Percentiles rank a stretch among this genome's conserved stretches.
These are phyloP conservation scores for Cryptomyrus ogoouensis DNA, from an alignment of 2,113 vertebrate species.

Conservation along the genomic window DNA sequence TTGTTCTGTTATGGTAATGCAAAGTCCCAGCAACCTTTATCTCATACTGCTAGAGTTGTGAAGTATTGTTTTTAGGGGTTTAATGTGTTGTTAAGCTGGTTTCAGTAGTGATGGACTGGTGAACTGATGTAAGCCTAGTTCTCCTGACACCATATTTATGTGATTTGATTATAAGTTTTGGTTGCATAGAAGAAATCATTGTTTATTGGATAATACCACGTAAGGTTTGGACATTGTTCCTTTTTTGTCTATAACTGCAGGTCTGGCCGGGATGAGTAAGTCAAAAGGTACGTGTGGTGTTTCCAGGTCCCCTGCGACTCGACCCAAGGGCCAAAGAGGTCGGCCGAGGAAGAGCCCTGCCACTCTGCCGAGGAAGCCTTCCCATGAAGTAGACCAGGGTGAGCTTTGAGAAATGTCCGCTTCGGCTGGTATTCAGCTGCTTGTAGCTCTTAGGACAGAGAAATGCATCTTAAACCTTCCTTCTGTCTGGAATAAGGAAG, in stretches of 20 bases:
- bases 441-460: neutral
- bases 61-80: neutral
- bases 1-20: conserved; percentile 1
- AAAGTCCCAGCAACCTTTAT: neutral
- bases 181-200: neutral
- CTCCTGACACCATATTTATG: neutral
- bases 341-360: conserved; percentile 58
- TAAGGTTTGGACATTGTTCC: neutral
- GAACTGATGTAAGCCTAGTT: neutral
- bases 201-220: neutral
- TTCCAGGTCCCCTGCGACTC: conserved; percentile 64
- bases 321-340: conserved; percentile 61
- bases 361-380: conserved; percentile 69
- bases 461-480: neutral
- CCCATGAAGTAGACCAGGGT: conserved; percentile 74
- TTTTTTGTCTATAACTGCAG: conserved; percentile 51
- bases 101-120: neutral
- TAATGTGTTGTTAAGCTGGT: neutral
- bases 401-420: neutral
- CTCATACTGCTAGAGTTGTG: neutral
- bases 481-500: neutral
- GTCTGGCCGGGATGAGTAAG: conserved; percentile 71
- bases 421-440: neutral
- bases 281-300: conserved; percentile 62
- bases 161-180: neutral